Base-by-base conservation (phyloP, 2,113 vertebrate genomes). In the Saccopteryx leptura region DNA sequence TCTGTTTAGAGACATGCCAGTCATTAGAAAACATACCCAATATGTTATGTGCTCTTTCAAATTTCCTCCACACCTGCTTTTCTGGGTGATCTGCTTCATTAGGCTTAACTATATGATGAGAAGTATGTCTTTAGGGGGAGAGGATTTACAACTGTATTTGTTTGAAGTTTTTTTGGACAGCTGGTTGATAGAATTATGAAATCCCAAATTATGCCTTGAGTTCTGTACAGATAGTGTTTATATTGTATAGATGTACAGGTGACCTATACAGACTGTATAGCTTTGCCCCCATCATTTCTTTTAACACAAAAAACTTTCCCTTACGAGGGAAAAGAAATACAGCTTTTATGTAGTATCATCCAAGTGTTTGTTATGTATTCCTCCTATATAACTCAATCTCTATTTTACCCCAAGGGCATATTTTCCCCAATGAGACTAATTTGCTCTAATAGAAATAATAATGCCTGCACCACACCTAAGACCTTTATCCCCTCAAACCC, bases 391-490 rank as follows among this genome's bases (percentile, higher is more conserved):
- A 96, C 72, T 92, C 84, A 95, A 91, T 81, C 84, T 95, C 82
- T 90, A 78, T 92, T 95, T 95, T 88, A 50, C 65, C 95, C 84
- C 63, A 72, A 94, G 92, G 97, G 91, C 94, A 68, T 86, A 72
- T 96, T 88, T 97, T 96, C 92, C 79, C 88, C 75, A 83, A 81
- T 91, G 91, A 96, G 83, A 87, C 93, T 97, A 95, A 98, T 96
- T 97, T 97, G 33, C 91, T 96, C 14, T 97, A 96, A 96, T 94
- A 91, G 69, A 26, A 91, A 90, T 96, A 95, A 97, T 96, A 96
- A 94, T 95, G 65, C 58, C 79, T 94, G 66, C 88, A 88, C 69
- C 95, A 58, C 33, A 95, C 79, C 72, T 97, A 97, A 96, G 97
- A 94, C 78, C 39, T 97, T 97, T 93, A 97, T 96, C 85, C 84